Evolutionary conservation across 2,888 invertebrate genomes (phyloP), one percentile per base, ranked within the genome.

Genomic region (Torymus texanus): DNA sequence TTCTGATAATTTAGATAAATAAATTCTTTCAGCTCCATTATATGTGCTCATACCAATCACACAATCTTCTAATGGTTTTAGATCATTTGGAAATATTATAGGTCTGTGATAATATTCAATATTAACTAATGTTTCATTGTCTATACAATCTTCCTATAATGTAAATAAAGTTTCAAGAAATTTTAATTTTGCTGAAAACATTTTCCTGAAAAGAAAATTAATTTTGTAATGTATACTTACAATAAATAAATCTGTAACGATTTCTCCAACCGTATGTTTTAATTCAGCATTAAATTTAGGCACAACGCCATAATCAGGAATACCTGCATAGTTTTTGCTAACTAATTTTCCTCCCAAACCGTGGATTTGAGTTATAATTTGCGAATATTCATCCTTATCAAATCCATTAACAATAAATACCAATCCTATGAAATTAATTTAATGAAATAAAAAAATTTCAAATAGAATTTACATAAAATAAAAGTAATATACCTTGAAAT

Each of bases 31-130:
- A 11, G 92, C 91, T 0, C 94, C 94, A 13, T 92, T 91, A 88
- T 96, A 97, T 0, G 94, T 94, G 85, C 96, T 97, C 82, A 97
- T 92, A 12, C 95, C 95, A 75, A 97, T 92, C 0, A 96, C 95
- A 85, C 95, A 95, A 62, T 93, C 94, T 0, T 88, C 85, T 21
- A 97, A 90, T 0, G 94, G 94, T 73, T 90, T 89, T 0, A 89
- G 86, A 0, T 91, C 85, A 11, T 90, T 88, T 0, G 91, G 90
- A 41, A 92, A 85, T 0, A 92, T 92, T 65, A 95, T 91, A 0
- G 95, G 95, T 18, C 92, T 91, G 87, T 96, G 96, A 88, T 94
- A 96, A 90, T 96, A 96, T 83, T 93, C 90, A 10, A 94, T 89
- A 0, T 93, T 92, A 0, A 94, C 88, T 2, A 95, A 83, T 86